Base-by-base conservation (phyloP, 64 coral and sea anemone species). In the Actinia tenebrosa region DNA sequence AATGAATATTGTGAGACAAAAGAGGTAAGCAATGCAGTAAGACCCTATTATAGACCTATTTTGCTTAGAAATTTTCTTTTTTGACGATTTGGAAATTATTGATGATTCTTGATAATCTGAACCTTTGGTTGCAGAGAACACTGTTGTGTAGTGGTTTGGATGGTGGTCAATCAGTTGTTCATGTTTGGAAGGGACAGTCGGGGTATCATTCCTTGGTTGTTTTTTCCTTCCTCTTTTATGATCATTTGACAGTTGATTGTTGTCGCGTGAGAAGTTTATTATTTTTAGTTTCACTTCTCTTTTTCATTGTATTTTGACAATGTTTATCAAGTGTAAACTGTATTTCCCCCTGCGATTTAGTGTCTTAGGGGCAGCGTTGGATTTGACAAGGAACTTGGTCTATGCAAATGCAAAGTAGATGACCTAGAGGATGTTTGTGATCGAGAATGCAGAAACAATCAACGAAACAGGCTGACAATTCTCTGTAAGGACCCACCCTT, bases 351-450 rank as follows among this genome's bases (percentile, higher is more conserved):
- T n/a, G 19, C n/a, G 64, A 7, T 75, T 75, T 42, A 87, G 26
- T 98, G 95, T 37, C 30, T 19, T 9, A n/a, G 22, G 15, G 93
- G 93, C 54, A 88, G 87, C 44, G 91, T 99, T 23, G 97, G 97
- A 10, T 99, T 99, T 83, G 91, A 91, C 7, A 91, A 87, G 53
- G 88, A 93, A 63, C 86, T 92, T 11, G 97, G 91, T 44, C 45
- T 99, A 46, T 99, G 97, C 75, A 88, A 86, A 60, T 99, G 97
- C 79, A 90, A 91, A 66, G 90, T 92, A 13, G 91, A 87, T 13
- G 89, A 90, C 68, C 83, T 87, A 9, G 93, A 95, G n/a, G 86
- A 95, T 42, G 83, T 99, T 16, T 99, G 97, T 78, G 93, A 99
- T 63, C 82, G 86, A 42, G 91, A 99, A 47, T 99, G 97, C 27